phyloP scores from a whole-genome alignment of 35 echinoderm and acorn worm genomes.

The Holothuria glaberrima region DNA sequence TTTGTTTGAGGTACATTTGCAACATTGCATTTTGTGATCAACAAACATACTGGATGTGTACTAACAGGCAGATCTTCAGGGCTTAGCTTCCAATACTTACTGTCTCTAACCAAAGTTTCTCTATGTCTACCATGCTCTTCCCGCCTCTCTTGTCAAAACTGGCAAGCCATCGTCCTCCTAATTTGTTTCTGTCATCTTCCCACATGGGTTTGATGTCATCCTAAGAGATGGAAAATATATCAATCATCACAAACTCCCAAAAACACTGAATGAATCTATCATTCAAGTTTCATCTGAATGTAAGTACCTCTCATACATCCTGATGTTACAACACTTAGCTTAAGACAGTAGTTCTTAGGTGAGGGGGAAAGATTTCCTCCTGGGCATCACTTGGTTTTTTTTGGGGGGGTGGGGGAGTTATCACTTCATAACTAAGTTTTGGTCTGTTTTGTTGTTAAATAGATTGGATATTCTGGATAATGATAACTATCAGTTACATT shows the following conservation, averaged over 20 bases:
- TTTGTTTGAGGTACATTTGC: too few relatives aligned
- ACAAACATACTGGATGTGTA: too few relatives aligned
- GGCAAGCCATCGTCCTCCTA: conserved; percentile 88
- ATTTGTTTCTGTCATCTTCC: conserved; percentile 94
- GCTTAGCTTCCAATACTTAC: conserved; percentile 52
- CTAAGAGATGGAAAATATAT: conserved; percentile 52
- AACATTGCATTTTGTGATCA: too few relatives aligned
- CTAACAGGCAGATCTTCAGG: too few relatives aligned
- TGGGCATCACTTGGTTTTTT: too few relatives aligned
- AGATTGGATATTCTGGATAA: too few relatives aligned
- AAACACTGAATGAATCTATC: too few relatives aligned
- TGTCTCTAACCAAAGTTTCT: conserved; percentile 96
- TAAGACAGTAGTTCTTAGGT: not conserved
- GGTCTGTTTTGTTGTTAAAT: too few relatives aligned
- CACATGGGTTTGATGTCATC: conserved; percentile 98
- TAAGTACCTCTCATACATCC: not conserved
- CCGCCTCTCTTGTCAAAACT: conserved; percentile 69
- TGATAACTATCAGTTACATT: too few relatives aligned
- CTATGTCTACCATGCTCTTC: conserved; percentile 66
- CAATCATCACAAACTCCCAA: not conserved
- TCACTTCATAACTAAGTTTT: too few relatives aligned
- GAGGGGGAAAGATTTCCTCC: not conserved
- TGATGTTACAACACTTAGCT: not conserved
- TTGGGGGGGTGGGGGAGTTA: too few relatives aligned
- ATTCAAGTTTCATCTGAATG: too few relatives aligned